Conservation (phyloP, 2,113 vertebrate genomes). For the Ictidomys tridecemlineatus region DNA sequence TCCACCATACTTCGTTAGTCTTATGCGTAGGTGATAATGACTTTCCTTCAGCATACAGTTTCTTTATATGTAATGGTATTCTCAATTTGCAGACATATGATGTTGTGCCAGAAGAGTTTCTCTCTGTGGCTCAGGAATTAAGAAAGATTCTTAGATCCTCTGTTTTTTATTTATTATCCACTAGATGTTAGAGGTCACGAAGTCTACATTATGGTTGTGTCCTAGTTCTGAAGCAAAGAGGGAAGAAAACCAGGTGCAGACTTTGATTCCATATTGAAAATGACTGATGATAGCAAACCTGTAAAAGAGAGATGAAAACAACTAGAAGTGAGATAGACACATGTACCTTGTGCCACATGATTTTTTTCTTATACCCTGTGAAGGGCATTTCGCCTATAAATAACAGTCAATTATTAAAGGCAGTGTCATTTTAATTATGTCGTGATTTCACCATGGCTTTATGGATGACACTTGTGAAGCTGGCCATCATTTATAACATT, state of each 20-base stretch:
- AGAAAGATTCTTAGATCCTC: background rate
- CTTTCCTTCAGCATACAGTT: background rate
- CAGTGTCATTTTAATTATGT: conserved; percentile 41
- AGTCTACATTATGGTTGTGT: background rate
- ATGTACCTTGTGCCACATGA: background rate
- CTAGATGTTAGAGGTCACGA: background rate
- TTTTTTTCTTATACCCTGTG: background rate
- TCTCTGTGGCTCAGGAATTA: background rate
- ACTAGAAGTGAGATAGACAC: background rate
- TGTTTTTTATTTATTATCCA: conserved; percentile 12
- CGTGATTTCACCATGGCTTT: conserved; percentile 33
- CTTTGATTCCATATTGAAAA: conserved; percentile 11
- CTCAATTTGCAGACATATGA: background rate
- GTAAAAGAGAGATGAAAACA: background rate
- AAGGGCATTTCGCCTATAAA: conserved; percentile 28
- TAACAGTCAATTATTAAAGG: conserved; percentile 41
- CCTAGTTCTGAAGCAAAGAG: background rate
- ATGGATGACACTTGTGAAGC: background rate
- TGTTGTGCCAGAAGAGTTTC: background rate
- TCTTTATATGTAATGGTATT: background rate
- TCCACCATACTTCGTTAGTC: background rate
- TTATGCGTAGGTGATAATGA: background rate
- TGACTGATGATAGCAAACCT: background rate
- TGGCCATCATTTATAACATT: conserved; percentile 34
- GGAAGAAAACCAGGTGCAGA: background rate